Conservation (phyloP, 1,140 invertebrate genomes). For the Magallana angulata region DNA sequence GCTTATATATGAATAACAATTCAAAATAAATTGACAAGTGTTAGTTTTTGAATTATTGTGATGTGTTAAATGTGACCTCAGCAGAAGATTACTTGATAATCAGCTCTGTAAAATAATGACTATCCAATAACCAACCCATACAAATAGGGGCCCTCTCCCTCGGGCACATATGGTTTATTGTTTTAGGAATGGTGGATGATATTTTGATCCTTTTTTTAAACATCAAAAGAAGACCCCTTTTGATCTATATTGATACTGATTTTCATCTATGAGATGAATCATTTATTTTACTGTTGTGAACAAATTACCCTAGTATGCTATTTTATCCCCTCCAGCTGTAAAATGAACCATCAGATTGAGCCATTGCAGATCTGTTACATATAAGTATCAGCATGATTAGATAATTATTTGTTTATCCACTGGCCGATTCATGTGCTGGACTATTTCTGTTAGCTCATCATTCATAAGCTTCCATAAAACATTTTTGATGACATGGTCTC, state of each 20-base stretch:
- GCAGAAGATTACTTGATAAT: too few relatives aligned
- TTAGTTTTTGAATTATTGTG: too few relatives aligned
- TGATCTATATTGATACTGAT: not conserved
- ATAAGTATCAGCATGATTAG: not conserved
- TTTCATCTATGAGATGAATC: not conserved
- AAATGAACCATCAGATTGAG: not conserved
- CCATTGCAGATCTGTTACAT: not conserved
- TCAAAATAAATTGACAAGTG: not conserved
- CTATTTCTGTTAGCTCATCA: not conserved
- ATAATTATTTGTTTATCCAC: not conserved
- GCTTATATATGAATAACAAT: not conserved
- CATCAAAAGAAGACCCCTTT: not conserved
- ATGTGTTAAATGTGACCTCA: too few relatives aligned
- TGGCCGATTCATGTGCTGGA: not conserved
- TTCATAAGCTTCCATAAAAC: not conserved
- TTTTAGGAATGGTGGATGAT: not conserved
- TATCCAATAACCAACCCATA: too few relatives aligned
- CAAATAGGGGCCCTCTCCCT: too few relatives aligned
- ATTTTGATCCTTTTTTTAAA: not conserved
- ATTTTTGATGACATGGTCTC: not conserved
- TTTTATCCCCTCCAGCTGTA: not conserved
- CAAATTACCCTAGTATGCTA: not conserved
- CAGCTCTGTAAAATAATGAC: too few relatives aligned
- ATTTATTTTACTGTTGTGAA: not conserved
- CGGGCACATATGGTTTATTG: not conserved